These are phyloP conservation scores for Eriosoma lanigerum DNA, from an alignment of 1,140 invertebrate genomes.

Conservation along the genomic window DNA sequence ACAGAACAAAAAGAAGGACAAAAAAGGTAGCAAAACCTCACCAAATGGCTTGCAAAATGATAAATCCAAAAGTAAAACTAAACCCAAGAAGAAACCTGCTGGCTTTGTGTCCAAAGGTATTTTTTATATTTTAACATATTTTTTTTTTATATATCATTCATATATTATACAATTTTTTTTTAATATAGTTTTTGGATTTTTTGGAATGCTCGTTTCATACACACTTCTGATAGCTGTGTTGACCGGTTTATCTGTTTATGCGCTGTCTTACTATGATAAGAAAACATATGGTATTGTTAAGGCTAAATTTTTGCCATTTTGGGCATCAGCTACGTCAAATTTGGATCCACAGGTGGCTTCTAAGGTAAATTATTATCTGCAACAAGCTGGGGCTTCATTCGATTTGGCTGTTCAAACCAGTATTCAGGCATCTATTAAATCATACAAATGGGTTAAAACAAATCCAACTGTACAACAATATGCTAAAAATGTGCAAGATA, in stretches of 20 bases:
- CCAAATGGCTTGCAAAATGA: constrained; percentile 30
- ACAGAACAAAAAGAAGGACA: constrained; percentile 46
- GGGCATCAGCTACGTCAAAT: constrained; percentile 40
- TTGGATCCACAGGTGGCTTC: constrained; percentile 39
- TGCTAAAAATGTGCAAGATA: constrained; percentile 35
- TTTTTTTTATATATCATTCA: not conserved
- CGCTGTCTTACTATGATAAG: constrained; percentile 40
- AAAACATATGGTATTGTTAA: constrained; percentile 43
- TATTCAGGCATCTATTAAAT: constrained; percentile 42
- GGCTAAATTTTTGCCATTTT: constrained; percentile 17
- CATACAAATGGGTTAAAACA: constrained; percentile 41
- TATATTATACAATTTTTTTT: not conserved
- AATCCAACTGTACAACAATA: constrained; percentile 46
- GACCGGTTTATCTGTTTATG: constrained; percentile 23
- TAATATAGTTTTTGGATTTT: constrained; percentile 44
- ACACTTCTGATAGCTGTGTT: constrained; percentile 22
- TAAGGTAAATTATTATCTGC: constrained; percentile 39
- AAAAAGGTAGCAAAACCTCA: constrained; percentile 16
- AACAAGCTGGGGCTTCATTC: constrained; percentile 28
- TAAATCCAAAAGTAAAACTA: constrained; percentile 28
- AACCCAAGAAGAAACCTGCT: constrained; percentile 31
- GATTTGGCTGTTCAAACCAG: constrained; percentile 10
- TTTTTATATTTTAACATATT: not conserved
- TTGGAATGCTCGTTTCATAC: constrained; percentile 36
- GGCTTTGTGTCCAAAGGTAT: constrained; percentile 41